These are phyloP conservation scores for Alcedo quadribrachys DNA, from an alignment of 2,797 vertebrate genomes.

Conservation along the genomic window DNA sequence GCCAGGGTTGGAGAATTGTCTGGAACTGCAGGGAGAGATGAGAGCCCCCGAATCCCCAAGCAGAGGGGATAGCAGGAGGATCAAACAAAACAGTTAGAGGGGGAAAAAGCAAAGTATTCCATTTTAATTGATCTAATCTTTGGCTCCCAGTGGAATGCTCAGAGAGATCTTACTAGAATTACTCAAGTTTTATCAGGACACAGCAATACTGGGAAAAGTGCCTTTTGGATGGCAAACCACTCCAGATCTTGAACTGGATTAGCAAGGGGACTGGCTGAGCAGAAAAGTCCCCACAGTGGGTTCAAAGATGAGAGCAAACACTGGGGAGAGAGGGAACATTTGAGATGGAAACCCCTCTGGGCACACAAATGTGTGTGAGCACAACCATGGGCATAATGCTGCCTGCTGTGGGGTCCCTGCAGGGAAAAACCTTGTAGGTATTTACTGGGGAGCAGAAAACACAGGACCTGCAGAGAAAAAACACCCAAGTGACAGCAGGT, in stretches of 20 bases:
- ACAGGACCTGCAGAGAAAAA: neutral
- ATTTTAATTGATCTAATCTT: slow-evolving; percentile 81
- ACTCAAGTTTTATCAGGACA: slow-evolving; percentile 74
- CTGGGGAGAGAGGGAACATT: neutral
- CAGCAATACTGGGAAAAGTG: slow-evolving; percentile 71
- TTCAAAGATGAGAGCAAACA: slow-evolving; percentile 37
- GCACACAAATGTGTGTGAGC: neutral
- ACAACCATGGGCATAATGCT: neutral
- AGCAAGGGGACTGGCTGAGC: slow-evolving; percentile 54
- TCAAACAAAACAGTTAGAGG: slow-evolving; percentile 57
- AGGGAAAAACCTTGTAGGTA: neutral
- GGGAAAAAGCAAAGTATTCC: slow-evolving; percentile 77
- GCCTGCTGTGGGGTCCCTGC: neutral
- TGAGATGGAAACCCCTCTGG: slow-evolving; percentile 3
- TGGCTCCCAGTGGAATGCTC: slow-evolving; percentile 71
- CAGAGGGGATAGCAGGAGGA: slow-evolving; percentile 38
- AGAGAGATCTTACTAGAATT: slow-evolving; percentile 79
- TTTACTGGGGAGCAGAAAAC: neutral
- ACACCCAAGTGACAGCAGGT: neutral
- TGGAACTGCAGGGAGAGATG: neutral
- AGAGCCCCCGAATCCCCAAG: slow-evolving; percentile 31
- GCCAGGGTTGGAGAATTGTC: slow-evolving; percentile 21
- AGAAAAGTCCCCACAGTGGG: slow-evolving; percentile 37
- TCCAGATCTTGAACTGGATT: slow-evolving; percentile 65
- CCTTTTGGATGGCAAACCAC: slow-evolving; percentile 69